Evolutionary conservation across 2,888 invertebrate genomes (phyloP).

Genomic region (Coecobrya sp.): DNA sequence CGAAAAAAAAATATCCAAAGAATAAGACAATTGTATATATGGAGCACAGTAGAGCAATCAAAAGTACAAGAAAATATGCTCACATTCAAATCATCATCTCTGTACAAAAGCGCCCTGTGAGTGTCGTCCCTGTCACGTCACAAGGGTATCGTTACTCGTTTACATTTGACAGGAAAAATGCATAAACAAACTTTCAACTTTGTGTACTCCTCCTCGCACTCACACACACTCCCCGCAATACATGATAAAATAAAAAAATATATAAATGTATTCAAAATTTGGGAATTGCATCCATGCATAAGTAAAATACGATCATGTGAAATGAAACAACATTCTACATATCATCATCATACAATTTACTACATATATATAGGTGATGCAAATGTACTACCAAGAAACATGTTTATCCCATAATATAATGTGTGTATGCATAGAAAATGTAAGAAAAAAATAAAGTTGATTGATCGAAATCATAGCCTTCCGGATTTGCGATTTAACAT

Average conservation of each 20-base stretch:
- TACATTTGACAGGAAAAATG: constrained; percentile 79
- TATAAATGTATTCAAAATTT: constrained; percentile 59
- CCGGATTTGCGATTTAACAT: no score
- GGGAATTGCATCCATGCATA: constrained; percentile 70
- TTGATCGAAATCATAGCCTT: no score
- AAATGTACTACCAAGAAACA: not conserved
- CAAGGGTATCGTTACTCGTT: constrained; percentile 80
- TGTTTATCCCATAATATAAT: not conserved
- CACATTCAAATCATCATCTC: not conserved
- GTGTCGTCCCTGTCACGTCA: constrained; percentile 65
- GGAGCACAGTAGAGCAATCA: constrained; percentile 6
- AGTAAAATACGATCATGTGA: constrained; percentile 59
- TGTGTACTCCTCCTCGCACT: constrained; percentile 37
- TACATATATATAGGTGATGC: constrained; percentile 26
- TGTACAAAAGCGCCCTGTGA: constrained; percentile 38
- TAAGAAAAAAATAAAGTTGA: constrained; percentile 73
- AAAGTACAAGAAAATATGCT: constrained; percentile 37
- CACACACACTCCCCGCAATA: constrained; percentile 45
- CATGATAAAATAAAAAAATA: constrained; percentile 38
- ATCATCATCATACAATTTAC: constrained; percentile 31
- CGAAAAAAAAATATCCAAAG: not conserved
- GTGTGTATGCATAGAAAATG: constrained; percentile 33
- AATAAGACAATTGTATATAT: not conserved
- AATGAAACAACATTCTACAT: constrained; percentile 45
- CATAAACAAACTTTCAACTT: constrained; percentile 39